phyloP scores from a whole-genome alignment of 2,113 vertebrate genomes.

The Phocoena sinus region DNA sequence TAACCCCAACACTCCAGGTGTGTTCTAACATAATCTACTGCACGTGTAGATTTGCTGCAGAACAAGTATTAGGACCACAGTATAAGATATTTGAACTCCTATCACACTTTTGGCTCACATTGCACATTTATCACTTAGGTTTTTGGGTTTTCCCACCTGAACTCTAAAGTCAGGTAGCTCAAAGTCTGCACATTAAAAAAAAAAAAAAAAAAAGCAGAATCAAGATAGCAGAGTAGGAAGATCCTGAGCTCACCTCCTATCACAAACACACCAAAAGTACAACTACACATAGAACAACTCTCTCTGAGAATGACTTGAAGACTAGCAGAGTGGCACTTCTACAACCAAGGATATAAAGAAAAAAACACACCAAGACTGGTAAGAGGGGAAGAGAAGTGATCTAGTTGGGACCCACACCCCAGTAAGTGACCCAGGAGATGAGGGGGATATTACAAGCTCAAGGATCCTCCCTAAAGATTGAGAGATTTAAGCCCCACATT shows the following conservation, averaged over 20 bases:
- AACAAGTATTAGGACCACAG: not conserved
- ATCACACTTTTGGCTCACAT: not conserved
- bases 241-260: not conserved
- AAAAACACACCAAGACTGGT: not conserved
- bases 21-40: not conserved
- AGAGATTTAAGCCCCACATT: not conserved
- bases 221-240: not conserved
- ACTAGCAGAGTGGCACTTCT: not conserved
- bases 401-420: not conserved
- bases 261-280: not conserved
- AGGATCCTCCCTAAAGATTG: not conserved
- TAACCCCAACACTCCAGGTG: not conserved
- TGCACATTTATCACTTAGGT: not conserved
- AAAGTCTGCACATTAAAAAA: not conserved
- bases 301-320: not conserved
- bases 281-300: not conserved
- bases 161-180: not conserved
- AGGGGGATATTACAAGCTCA: not conserved
- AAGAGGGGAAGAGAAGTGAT: not conserved
- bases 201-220: not conserved
- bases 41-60: not conserved
- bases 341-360: not conserved
- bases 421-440: not conserved
- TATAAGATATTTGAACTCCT: not conserved
- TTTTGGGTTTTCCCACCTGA: not conserved